A percentile compares a stretch with the other conserved stretches of the same genome.
phyloP scores from a whole-genome alignment of 2,797 vertebrate genomes.

The Heliangelus exortis region DNA sequence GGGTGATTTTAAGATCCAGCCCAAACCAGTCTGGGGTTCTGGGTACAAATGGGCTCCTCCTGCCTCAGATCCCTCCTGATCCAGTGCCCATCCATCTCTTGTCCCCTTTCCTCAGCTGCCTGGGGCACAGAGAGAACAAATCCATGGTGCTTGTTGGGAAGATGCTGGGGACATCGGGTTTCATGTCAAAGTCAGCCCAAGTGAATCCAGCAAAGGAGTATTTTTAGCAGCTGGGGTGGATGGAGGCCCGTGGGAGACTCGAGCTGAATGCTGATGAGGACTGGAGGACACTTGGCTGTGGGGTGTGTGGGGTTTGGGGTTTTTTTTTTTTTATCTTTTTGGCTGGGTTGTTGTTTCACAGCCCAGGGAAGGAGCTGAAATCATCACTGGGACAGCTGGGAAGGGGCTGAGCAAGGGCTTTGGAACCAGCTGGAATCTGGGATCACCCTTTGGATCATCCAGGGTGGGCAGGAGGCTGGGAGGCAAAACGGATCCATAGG shows the following conservation, averaged over 20 bases:
- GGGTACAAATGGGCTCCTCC: rapidly evolving
- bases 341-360: neutral
- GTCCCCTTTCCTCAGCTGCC: rapidly evolving
- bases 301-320: no score
- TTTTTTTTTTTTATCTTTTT: neutral
- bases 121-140: neutral
- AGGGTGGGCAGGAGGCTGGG: rapidly evolving
- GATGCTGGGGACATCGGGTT: neutral
- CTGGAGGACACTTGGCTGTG: neutral
- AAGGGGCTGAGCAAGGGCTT: neutral
- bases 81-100: neutral
- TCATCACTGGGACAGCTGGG: neutral
- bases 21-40: neutral
- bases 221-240: neutral
- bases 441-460: neutral
- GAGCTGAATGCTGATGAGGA: constrained; percentile 20
- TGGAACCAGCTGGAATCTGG: neutral
- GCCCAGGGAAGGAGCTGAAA: neutral
- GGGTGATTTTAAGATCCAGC: no score
- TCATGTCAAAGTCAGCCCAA: neutral
- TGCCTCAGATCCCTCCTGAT: neutral
- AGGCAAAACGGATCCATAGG: rapidly evolving
- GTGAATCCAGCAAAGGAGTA: neutral
- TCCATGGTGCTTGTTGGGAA: neutral
- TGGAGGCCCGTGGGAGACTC: neutral